These are phyloP conservation scores for Numida meleagris DNA, from an alignment of 2,113 vertebrate genomes.

Conservation along the genomic window DNA sequence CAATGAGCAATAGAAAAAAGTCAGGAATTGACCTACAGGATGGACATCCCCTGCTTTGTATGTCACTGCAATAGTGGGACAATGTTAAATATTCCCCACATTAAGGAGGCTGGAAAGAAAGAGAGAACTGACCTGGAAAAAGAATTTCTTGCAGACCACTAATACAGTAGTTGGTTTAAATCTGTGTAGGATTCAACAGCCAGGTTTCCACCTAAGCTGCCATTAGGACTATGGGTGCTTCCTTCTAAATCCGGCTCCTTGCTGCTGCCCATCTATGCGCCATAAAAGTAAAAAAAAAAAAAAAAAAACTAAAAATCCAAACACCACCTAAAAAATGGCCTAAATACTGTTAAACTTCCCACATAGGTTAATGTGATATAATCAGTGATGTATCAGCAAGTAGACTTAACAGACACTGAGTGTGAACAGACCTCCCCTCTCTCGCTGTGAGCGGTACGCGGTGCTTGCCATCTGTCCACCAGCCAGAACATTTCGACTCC, in stretches of 20 bases:
- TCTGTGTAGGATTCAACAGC: background rate
- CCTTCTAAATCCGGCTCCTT: background rate
- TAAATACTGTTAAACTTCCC: background rate
- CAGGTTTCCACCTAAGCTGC: background rate
- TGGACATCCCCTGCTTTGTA: accelerated
- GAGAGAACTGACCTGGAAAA: background rate
- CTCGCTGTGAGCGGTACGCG: background rate
- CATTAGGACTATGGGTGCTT: background rate
- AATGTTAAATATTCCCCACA: background rate
- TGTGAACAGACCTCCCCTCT: background rate
- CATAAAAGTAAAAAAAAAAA: background rate
- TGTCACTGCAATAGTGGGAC: background rate
- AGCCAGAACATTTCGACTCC: background rate
- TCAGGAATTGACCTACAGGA: background rate
- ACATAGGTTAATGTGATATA: background rate
- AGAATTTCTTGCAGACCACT: background rate
- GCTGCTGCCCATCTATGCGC: background rate
- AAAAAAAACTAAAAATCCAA: too few relatives aligned
- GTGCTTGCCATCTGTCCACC: background rate
- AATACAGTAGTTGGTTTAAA: background rate
- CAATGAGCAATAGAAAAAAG: background rate
- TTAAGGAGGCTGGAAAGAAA: background rate
- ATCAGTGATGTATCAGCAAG: background rate
- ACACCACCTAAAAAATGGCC: background rate
- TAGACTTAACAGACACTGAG: background rate